Evolutionary conservation across 2,888 invertebrate genomes (phyloP).

Genomic region (Diaperis boleti): DNA sequence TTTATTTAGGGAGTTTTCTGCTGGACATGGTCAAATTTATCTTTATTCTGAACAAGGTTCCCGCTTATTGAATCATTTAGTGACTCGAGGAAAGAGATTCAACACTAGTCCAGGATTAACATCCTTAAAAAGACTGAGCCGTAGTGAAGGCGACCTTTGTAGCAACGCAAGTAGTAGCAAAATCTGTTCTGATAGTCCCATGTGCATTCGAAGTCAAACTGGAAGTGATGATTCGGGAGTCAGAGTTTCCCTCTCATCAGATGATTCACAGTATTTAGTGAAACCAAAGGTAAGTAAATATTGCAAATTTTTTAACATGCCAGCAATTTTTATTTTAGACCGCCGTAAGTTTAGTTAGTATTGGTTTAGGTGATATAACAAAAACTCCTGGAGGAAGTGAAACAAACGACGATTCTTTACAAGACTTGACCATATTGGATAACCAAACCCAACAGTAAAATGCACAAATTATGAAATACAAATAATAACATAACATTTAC

Average conservation of each 20-base stretch:
- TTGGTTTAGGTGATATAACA: slow-evolving; percentile 61
- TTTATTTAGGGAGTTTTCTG: slow-evolving; percentile 66
- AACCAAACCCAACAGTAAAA: slow-evolving; percentile 30
- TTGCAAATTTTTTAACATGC: not conserved
- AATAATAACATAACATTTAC: slow-evolving; percentile 6
- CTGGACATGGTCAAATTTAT: slow-evolving; percentile 69
- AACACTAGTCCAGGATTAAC: slow-evolving; percentile 51
- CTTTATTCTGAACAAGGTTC: slow-evolving; percentile 68
- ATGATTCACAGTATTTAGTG: slow-evolving; percentile 58
- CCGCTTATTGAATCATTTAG: slow-evolving; percentile 65
- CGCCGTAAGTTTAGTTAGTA: slow-evolving; percentile 60
- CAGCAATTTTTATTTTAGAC: slow-evolving; percentile 53
- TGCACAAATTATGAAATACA: slow-evolving; percentile 14
- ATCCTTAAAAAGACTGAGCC: slow-evolving; percentile 64
- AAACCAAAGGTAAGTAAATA: slow-evolving; percentile 59
- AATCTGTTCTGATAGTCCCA: slow-evolving; percentile 55
- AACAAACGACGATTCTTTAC: slow-evolving; percentile 62
- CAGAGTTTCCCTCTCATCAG: slow-evolving; percentile 61
- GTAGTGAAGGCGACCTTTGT: slow-evolving; percentile 68
- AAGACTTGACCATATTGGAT: slow-evolving; percentile 52
- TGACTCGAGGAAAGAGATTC: slow-evolving; percentile 65
- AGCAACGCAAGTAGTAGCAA: slow-evolving; percentile 47
- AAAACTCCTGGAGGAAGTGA: slow-evolving; percentile 66
- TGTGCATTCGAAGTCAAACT: slow-evolving; percentile 59
- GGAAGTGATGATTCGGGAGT: slow-evolving; percentile 64